A percentile compares a stretch with the other conserved stretches of the same genome.
Conservation (phyloP, 2,797 vertebrate species). For the Otolemur crassicaudatus region DNA sequence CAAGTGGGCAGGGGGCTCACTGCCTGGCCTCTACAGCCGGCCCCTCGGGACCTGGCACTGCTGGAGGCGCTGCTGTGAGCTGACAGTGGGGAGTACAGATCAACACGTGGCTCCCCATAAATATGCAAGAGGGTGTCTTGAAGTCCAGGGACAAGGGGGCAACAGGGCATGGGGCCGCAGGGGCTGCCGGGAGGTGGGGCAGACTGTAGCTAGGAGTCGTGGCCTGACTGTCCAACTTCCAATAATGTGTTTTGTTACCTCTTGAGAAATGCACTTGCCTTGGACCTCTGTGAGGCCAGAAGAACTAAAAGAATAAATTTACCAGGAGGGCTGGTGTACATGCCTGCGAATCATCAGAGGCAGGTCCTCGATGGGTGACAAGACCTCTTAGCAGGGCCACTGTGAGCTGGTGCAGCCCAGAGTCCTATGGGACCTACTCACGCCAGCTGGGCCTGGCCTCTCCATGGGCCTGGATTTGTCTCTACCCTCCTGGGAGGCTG, state of each 20-base stretch:
- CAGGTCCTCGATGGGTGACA: background rate
- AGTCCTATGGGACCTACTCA: background rate
- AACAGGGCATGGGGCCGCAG: conserved; percentile 21
- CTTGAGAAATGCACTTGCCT: conserved; percentile 63
- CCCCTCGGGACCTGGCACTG: conserved; percentile 36
- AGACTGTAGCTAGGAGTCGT: conserved; percentile 24
- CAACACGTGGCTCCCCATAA: conserved; percentile 62
- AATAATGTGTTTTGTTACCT: conserved; percentile 66
- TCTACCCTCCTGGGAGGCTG: background rate
- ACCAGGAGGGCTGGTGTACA: background rate
- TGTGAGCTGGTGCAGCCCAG: background rate
- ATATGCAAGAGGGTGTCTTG: conserved; percentile 74
- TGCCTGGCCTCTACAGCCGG: background rate
- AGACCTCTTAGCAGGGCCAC: background rate
- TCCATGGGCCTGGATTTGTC: background rate
- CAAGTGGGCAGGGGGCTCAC: background rate
- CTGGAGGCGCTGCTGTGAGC: conserved; percentile 22
- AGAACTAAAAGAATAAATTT: conserved; percentile 53
- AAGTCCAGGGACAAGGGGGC: conserved; percentile 10
- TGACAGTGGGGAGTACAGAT: conserved; percentile 65
- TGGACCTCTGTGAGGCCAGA: conserved; percentile 23
- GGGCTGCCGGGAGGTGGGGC: conserved; percentile 46
- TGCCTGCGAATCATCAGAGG: conserved; percentile 29
- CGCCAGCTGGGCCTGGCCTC: background rate
- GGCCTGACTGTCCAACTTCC: conserved; percentile 74